Evolutionary conservation across 2,888 invertebrate genomes (phyloP), one percentile per base, ranked within the genome.

Genomic region (Amphipoea oculea): DNA sequence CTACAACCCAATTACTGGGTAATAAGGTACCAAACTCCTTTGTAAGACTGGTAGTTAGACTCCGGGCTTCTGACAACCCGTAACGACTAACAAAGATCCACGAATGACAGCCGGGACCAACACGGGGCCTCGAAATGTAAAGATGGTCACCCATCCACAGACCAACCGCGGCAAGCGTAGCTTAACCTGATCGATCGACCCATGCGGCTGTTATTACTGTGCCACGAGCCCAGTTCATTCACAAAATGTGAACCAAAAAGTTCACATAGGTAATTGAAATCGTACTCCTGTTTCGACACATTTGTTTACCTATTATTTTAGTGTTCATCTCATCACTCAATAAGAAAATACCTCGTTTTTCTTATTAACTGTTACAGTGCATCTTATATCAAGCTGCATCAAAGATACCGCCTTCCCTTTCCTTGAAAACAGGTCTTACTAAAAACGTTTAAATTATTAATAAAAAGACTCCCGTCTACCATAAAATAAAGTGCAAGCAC

Each of bases 401-500:
- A 51, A 62, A 23, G 17, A 51, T 12, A 79, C 11, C 29, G 48
- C 42, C 11, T 54, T 20, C n/a, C n/a, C 6, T 60, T 82, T 57
- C 1, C 29, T 29, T 40, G 3, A 48, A 65, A 57, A 67, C 45
- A 65, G 60, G 51, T 54, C 20, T 78, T 63, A 77, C 36, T 9
- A 79, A 70, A 85, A 73, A 60, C 14, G 12, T 51, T 36, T 62
- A 72, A 76, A 42, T 65, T 57, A 76, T 72, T 62, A 51, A 60
- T 69, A 45, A 60, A 70, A 82, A 42, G 36, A 29, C 62, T 62
- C 29, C 65, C 51, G 66, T 17, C 23, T 74, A 14, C 63, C 60
- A 66, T 76, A 73, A 86, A 86, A 69, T 74, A 84, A 81, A 75
- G 9, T 62, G 40, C 73, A 67, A 54, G 36, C 60, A 76, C 65